Percentiles rank a stretch among this genome's conserved stretches.
These are phyloP conservation scores for Onychomys torridus DNA, from an alignment of 2,797 vertebrate species.

Conservation along the genomic window DNA sequence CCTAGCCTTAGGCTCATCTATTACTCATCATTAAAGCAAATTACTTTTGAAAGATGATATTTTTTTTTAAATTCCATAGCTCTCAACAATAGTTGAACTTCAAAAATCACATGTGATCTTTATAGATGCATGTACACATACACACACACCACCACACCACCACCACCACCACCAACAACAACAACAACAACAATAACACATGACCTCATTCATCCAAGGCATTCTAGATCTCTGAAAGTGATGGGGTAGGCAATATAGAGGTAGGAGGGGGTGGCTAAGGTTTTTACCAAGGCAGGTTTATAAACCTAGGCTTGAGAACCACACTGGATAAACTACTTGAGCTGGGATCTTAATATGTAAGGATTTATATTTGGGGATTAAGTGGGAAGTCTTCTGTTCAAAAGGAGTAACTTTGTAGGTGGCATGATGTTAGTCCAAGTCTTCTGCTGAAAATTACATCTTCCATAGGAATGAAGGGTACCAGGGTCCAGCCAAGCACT, in stretches of 20 bases:
- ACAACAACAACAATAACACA: too few species aligned
- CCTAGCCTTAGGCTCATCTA: neutral
- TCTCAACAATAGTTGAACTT: neutral
- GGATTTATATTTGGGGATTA: neutral
- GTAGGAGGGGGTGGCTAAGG: neutral
- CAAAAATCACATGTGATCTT: neutral
- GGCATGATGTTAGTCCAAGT: conserved; percentile 42
- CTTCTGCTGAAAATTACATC: conserved; percentile 59
- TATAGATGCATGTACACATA: neutral
- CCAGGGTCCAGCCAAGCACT: conserved; percentile 45
- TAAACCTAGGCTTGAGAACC: neutral
- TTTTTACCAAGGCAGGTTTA: neutral
- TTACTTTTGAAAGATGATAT: neutral
- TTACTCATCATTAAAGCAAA: conserved; percentile 20
- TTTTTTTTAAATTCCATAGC: neutral
- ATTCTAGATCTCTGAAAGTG: neutral
- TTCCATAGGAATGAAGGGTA: conserved; percentile 66
- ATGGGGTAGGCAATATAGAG: neutral
- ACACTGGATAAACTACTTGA: neutral
- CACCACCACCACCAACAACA: too few species aligned
- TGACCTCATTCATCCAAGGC: neutral
- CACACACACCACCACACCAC: neutral
- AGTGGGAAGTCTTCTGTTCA: neutral
- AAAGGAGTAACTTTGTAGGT: conserved; percentile 1
- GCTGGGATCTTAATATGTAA: neutral